Evolutionary conservation across 2,113 vertebrate species (phyloP).

Genomic region (Thamnaconus septentrionalis): DNA sequence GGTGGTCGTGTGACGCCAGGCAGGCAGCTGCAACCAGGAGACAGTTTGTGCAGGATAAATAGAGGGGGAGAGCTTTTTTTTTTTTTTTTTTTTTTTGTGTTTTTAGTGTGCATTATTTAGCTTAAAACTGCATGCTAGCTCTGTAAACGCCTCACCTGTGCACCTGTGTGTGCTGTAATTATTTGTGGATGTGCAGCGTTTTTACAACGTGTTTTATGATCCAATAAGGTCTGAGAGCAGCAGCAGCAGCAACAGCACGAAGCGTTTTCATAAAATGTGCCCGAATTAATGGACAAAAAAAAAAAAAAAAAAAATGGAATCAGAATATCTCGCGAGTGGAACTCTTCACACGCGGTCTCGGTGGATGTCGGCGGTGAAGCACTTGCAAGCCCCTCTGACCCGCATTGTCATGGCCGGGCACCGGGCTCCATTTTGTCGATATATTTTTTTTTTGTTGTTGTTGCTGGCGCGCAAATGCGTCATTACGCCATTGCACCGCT

Average conservation of each 20-base stretch:
- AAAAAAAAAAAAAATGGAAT: no score
- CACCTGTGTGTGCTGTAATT: not conserved
- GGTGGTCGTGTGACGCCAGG: no score
- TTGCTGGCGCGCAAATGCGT: not conserved
- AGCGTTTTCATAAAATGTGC: not conserved
- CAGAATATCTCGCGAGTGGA: no score
- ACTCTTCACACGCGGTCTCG: not conserved
- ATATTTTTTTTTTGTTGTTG: conserved; percentile 9
- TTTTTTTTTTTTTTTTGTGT: not conserved
- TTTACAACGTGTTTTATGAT: not conserved
- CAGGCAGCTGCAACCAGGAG: no score
- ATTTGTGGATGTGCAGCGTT: not conserved
- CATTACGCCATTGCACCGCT: conserved; percentile 16
- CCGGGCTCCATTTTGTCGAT: conserved; percentile 75
- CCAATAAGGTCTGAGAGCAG: not conserved
- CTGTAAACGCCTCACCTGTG: not conserved
- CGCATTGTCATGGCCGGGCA: conserved; percentile 70
- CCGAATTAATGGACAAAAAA: no score
- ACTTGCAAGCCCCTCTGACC: conserved; percentile 45
- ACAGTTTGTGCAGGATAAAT: not conserved
- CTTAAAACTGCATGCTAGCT: not conserved
- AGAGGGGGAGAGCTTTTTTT: not conserved
- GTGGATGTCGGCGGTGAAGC: conserved; percentile 4
- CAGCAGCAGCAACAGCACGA: no score
- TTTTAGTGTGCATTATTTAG: not conserved